phyloP scores from a whole-genome alignment of 2,797 vertebrate species.

The Sebastes iracundus region DNA sequence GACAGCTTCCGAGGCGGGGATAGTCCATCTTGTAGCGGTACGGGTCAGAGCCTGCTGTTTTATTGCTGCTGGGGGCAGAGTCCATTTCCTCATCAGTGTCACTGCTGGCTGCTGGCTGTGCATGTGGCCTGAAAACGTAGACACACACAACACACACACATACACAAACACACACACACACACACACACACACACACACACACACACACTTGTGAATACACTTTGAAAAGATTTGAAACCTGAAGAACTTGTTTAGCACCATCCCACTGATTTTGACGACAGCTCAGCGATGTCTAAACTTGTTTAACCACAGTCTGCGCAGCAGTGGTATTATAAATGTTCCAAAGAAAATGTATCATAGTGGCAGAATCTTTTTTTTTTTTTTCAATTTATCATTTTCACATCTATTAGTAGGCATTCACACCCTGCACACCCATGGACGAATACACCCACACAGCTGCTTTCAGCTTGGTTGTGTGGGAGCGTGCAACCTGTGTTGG shows the following conservation, averaged over 20 bases:
- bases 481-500: neutral
- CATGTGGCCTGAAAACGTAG: neutral
- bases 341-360: rapidly evolving
- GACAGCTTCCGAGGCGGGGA: constrained; percentile 57
- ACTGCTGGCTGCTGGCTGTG: neutral
- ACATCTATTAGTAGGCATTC: no score
- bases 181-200: neutral
- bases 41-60: neutral
- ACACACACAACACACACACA: neutral
- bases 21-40: constrained; percentile 69
- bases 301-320: neutral
- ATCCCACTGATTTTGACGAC: neutral
- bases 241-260: neutral
- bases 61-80: neutral
- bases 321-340: neutral
- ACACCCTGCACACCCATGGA: no score
- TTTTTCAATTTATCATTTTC: no score
- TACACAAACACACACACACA: neutral
- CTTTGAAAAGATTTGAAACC: neutral
- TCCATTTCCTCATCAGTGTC: neutral
- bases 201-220: neutral
- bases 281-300: neutral
- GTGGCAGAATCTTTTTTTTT: neutral
- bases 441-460: no score
- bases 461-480: no score